Base-by-base conservation (phyloP, 2,888 invertebrate genomes). In the Eupithecia pulchellata region DNA sequence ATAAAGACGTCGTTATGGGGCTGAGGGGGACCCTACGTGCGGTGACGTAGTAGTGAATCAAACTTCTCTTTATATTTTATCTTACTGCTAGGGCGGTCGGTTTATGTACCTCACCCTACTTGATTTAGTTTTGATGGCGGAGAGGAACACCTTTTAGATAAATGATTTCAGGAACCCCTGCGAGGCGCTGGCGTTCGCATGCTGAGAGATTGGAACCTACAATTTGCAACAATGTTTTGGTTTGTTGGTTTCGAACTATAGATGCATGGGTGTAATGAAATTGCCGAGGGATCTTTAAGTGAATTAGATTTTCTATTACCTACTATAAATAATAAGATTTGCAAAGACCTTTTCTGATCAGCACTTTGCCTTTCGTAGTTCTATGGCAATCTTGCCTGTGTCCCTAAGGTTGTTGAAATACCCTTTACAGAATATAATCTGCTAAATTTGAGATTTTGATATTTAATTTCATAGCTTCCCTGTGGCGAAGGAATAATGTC, bases 71-170 rank as follows among this genome's bases (percentile, higher is more conserved):
- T 87, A 90, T 89, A 90, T 92, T 93, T 91, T 92, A 92, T 92
- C 89, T 91, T 87, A 93, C 89, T 91, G 91, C 89, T 86, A 91
- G 92, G 93, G 92, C 86, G 93, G 93, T 89, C 84, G 89, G 89
- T 92, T 93, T 92, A 93, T 91, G 90, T 87, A 87, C 89, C 85
- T 89, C 89, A 85, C 91, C 92, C 90, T 90, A 86, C 90, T 92
- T 93, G 92, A 93, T 93, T 90, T 90, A 91, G 92, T 92, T 93
- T 92, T 93, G 92, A 93, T 93, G 88, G 91, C 89, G 86, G 89
- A 88, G 90, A 91, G 93, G 91, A 88, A 87, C 86, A 87, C 90
- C 91, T 92, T 90, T 92, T 87, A 93, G 89, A 91, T 93, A 93
- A 93, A 93, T 91, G 89, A 91, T 91, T 88, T 83, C 82, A 85